A percentile compares a stretch with the other conserved stretches of the same genome.
phyloP scores from a whole-genome alignment of 2,113 vertebrate species.

The Argyrosomus japonicus region DNA sequence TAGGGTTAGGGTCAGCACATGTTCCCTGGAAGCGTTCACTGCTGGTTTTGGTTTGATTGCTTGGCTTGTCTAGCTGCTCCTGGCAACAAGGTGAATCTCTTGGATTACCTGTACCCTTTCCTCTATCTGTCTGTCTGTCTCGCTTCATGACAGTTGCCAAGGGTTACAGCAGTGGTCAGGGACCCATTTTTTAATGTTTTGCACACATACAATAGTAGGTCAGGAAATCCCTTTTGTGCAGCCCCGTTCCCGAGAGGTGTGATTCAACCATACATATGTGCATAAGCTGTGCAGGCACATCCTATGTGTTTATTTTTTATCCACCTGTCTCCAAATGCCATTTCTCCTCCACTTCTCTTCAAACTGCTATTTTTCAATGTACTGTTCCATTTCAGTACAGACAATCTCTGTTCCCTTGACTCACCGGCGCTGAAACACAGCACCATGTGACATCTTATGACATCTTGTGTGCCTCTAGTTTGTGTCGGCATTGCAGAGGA shows the following conservation, averaged over 20 bases:
- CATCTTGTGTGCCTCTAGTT: slow-evolving; percentile 57
- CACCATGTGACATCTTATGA: slow-evolving; percentile 57
- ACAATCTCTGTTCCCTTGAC: slow-evolving; percentile 41
- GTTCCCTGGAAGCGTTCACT: slow-evolving; percentile 2
- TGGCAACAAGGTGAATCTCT: slow-evolving; percentile 37
- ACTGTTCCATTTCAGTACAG: slow-evolving; percentile 27
- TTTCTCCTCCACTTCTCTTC: slow-evolving; percentile 10
- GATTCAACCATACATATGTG: neutral
- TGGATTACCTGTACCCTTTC: slow-evolving; percentile 20
- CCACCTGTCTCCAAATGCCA: slow-evolving; percentile 15
- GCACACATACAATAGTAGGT: neutral
- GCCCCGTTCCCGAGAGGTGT: neutral
- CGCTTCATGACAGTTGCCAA: slow-evolving; percentile 31
- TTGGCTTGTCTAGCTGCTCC: slow-evolving; percentile 24
- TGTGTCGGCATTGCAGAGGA: slow-evolving; percentile 61
- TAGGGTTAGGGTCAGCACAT: neutral
- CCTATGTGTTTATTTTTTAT: slow-evolving; percentile 5
- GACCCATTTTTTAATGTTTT: neutral
- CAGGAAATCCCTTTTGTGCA: slow-evolving; percentile 6
- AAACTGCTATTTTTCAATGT: slow-evolving; percentile 5
- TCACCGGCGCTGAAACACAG: slow-evolving; percentile 46
- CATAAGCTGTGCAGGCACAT: neutral
- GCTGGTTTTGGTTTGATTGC: slow-evolving; percentile 18
- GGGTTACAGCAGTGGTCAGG: slow-evolving; percentile 2
- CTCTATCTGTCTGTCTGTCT: neutral